phyloP scores from a whole-genome alignment of 2,888 invertebrate species.

The Trypoxylon attenuatum region DNA sequence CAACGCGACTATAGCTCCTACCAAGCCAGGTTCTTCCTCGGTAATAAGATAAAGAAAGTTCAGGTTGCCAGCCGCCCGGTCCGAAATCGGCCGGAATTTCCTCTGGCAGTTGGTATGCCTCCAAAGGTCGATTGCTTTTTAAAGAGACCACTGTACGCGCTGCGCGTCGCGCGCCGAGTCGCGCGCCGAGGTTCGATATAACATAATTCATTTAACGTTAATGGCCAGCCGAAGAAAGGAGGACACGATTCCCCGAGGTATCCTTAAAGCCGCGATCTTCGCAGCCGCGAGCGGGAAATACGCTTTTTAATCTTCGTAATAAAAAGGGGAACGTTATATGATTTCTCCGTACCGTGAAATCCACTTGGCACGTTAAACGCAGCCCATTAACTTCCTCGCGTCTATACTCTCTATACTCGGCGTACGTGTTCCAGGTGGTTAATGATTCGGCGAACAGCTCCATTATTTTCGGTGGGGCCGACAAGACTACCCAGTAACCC shows the following conservation, averaged over 20 bases:
- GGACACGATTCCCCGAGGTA: background rate
- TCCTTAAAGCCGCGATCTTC: background rate
- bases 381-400: too few species aligned
- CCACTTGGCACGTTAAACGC: too few species aligned
- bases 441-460: slow-evolving; percentile 19
- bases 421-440: slow-evolving; percentile 32
- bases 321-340: background rate
- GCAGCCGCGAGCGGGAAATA: background rate
- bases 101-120: background rate
- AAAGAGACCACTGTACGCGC: background rate
- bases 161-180: background rate
- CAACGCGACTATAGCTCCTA: background rate
- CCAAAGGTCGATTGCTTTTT: background rate
- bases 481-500: slow-evolving; percentile 25
- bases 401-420: too few species aligned
- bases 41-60: background rate
- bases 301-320: background rate
- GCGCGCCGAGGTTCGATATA: background rate
- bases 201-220: background rate
- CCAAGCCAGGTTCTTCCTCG: background rate
- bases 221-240: background rate
- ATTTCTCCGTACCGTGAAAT: too few species aligned
- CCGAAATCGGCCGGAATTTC: background rate
- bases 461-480: slow-evolving; percentile 22
- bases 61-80: background rate